These are phyloP conservation scores for Micrasema longulum DNA, from an alignment of 1,140 invertebrate genomes.

Conservation along the genomic window DNA sequence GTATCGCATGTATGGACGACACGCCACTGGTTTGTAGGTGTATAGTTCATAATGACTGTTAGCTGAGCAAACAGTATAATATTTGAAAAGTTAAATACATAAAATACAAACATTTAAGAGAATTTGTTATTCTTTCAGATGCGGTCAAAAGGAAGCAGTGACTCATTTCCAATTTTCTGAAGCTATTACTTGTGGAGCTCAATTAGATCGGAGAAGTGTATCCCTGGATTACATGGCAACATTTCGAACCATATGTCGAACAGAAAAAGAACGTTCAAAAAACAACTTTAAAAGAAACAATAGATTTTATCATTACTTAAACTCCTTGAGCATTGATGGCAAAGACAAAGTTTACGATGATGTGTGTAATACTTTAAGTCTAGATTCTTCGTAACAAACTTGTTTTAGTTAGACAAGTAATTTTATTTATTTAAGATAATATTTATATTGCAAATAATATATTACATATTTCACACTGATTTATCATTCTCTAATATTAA, in stretches of 20 bases:
- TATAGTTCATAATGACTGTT: too few species aligned
- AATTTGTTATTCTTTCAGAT: constrained; percentile 19
- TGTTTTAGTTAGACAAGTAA: too few species aligned
- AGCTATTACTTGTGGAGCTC: constrained; percentile 57
- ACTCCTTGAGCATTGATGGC: constrained; percentile 60
- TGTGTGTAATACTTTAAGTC: constrained; percentile 52
- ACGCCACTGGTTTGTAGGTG: too few species aligned
- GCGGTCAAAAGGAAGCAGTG: constrained; percentile 6
- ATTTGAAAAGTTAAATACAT: too few species aligned
- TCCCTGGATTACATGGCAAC: constrained; percentile 70
- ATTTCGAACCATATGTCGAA: constrained; percentile 69
- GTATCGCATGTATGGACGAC: too few species aligned
- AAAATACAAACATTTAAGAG: too few species aligned
- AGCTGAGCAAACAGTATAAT: too few species aligned
- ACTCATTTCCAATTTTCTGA: constrained; percentile 54
- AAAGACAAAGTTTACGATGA: constrained; percentile 63
- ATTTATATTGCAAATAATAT: too few species aligned
- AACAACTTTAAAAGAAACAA: constrained; percentile 67
- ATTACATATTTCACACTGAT: too few species aligned
- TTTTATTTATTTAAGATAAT: too few species aligned
- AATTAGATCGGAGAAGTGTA: constrained; percentile 59
- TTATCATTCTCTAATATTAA: too few species aligned
- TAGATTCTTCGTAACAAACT: too few species aligned
- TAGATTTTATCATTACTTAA: constrained; percentile 74
- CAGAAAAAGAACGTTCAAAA: constrained; percentile 67